Evolutionary conservation across 2,113 vertebrate genomes (phyloP).

Genomic region (Leptosomus discolor): DNA sequence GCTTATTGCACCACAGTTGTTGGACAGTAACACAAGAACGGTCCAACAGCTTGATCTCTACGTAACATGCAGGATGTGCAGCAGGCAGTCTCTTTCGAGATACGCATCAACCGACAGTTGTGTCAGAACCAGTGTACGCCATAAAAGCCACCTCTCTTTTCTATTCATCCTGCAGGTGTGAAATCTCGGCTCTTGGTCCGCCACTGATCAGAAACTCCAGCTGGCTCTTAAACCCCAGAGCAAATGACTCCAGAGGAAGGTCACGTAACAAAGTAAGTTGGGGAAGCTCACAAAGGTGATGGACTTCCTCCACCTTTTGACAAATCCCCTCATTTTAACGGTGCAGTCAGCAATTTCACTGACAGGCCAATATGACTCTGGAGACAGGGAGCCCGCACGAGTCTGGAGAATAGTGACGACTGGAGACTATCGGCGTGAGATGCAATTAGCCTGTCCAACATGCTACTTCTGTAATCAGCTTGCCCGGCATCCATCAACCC

Average conservation of each 20-base stretch:
- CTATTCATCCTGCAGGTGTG: not conserved
- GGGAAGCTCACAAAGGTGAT: not conserved
- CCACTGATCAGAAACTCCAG: not conserved
- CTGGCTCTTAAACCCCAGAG: not conserved
- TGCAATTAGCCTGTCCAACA: not conserved
- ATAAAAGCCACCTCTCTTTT: not conserved
- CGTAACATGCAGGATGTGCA: not conserved
- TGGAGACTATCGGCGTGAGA: not conserved
- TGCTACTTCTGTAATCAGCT: not conserved
- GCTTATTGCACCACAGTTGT: not conserved
- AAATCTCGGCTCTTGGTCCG: not conserved
- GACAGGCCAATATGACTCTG: not conserved
- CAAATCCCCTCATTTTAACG: not conserved
- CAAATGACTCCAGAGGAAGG: not conserved
- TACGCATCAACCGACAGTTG: rapidly evolving
- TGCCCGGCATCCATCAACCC: not conserved
- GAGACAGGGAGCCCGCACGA: not conserved
- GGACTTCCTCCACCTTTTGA: not conserved
- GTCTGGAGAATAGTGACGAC: not conserved
- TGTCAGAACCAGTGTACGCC: not conserved
- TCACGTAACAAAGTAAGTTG: not conserved
- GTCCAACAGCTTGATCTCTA: not conserved
- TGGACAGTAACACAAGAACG: not conserved
- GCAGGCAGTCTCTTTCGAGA: not conserved
- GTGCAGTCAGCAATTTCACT: not conserved